Conservation (phyloP, 2,888 invertebrate genomes). For the Drosophila melanosoma region DNA sequence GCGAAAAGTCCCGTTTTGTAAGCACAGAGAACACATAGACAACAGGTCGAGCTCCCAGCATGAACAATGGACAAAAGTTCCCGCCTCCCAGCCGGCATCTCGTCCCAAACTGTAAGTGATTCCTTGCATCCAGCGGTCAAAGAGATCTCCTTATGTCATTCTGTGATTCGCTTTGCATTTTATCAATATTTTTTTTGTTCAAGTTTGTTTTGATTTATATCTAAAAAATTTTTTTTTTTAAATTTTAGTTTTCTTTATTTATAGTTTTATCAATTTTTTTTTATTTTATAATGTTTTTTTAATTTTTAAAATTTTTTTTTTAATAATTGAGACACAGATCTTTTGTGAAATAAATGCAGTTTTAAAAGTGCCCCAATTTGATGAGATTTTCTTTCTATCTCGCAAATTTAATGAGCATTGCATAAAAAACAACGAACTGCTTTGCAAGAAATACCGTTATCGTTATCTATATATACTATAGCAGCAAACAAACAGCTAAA, state of each 20-base stretch:
- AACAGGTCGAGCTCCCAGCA: neutral
- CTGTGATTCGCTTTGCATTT: neutral
- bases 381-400: too few relatives aligned
- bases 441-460: neutral
- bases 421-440: neutral
- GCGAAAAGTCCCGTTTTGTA: neutral
- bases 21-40: neutral
- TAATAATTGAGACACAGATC: neutral
- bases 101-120: neutral
- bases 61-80: neutral
- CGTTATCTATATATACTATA: too few relatives aligned
- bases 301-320: too few relatives aligned
- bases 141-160: neutral
- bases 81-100: neutral
- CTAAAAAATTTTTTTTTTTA: neutral
- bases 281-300: too few relatives aligned
- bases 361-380: neutral
- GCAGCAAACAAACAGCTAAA: conserved; percentile 60
- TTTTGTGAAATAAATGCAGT: neutral
- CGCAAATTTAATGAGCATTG: neutral
- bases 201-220: neutral
- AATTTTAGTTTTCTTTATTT: neutral
- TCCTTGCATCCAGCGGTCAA: neutral
- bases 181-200: neutral
- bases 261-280: neutral